Base-by-base conservation (phyloP, 2,888 invertebrate species). In the Apamea crenata region DNA sequence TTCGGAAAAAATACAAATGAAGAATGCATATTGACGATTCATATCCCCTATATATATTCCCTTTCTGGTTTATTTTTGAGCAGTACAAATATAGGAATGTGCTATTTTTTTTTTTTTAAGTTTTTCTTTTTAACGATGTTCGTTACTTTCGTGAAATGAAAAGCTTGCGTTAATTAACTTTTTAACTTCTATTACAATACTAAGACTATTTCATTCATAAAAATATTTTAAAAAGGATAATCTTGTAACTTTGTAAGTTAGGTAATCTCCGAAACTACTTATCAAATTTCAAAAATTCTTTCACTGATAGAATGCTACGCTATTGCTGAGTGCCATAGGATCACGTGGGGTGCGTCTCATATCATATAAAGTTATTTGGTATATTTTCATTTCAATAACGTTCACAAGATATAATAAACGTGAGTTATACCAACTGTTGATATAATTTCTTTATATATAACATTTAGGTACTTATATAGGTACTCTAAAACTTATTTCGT, bases 1-100 rank as follows among this genome's bases (percentile, higher is more conserved):
- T 80, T 66, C 56, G 36, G 36, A n/a, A 18, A 74, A 82, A 76
- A 66, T 40, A n/a, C 29, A 47, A 47, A 12, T 77, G 77, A 59
- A 80, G 65, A 59, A 50, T 40, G 66, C 56, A 40, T 56, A 36
- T 40, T 47, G 56, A 66, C 29, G 25, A 47, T 82, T 25, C 25
- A 44, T 21, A n/a, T n/a, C n/a, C n/a, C n/a, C n/a, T n/a, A 40
- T 65, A 12, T 75, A 12, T 40, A 32, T n/a, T n/a, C n/a, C n/a
- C 2, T 50, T 65, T 53, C 21, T 29, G 36, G 47, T 65, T 76
- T 56, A 16, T 66, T 82, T 65, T 82, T 82, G 16, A 40, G 47
- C 7, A 1, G 7, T 29, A 1, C 53, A 47, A 82, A 82, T 53
- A 53, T 7, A 50, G 10, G 3, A 6, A 16, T 32, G 16, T 59